These are phyloP conservation scores for Rhogogaster chlorosoma DNA, from an alignment of 2,888 invertebrate genomes.

Conservation along the genomic window DNA sequence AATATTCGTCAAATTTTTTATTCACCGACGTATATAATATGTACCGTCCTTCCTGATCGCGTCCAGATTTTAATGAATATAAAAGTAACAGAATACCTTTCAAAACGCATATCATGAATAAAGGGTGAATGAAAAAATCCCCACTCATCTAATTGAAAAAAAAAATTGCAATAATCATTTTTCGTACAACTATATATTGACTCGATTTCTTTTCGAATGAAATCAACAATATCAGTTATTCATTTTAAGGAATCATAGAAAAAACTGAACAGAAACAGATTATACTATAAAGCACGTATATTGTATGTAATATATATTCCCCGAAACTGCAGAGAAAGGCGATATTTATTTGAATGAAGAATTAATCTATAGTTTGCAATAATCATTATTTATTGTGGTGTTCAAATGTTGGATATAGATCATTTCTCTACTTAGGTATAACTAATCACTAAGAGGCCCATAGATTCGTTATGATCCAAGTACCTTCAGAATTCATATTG, in stretches of 20 bases:
- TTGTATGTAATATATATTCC: neutral
- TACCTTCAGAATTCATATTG: constrained; percentile 25
- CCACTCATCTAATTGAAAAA: neutral
- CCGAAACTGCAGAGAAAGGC: neutral
- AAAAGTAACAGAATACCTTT: constrained; percentile 28
- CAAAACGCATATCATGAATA: constrained; percentile 22
- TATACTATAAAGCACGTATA: neutral
- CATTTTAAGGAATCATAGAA: neutral
- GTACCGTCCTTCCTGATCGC: constrained; percentile 44
- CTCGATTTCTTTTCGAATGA: neutral
- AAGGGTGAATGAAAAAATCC: neutral
- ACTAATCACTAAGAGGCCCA: neutral
- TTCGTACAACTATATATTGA: neutral
- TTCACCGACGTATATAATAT: constrained; percentile 17
- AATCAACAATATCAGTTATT: neutral
- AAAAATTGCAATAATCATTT: neutral
- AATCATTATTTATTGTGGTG: constrained; percentile 13
- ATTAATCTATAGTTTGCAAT: constrained; percentile 8
- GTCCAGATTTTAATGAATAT: neutral
- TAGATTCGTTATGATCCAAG: neutral
- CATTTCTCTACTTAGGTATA: neutral
- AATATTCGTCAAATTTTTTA: neutral
- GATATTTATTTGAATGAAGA: neutral
- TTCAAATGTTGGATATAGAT: constrained; percentile 2
- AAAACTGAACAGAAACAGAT: neutral